Percentiles rank a stretch among this genome's conserved stretches.
phyloP scores from a whole-genome alignment of 2,113 vertebrate genomes.

The Tetrao urogallus region DNA sequence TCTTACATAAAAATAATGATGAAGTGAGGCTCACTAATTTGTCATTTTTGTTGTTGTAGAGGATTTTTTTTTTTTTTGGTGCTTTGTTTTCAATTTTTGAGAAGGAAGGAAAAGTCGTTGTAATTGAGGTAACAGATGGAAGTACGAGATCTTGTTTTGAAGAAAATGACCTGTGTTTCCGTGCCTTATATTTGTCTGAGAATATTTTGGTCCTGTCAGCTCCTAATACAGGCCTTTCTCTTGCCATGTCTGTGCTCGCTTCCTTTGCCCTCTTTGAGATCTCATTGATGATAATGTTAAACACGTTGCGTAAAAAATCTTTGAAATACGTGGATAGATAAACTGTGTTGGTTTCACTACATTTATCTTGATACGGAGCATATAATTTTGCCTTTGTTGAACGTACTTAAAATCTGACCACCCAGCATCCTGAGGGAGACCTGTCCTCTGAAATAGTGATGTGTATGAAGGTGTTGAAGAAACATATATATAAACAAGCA shows the following conservation, averaged over 20 bases:
- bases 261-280: not conserved
- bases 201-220: not conserved
- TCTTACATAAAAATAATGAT: not conserved
- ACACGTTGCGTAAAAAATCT: not conserved
- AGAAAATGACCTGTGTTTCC: not conserved
- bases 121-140: not conserved
- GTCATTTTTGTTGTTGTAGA: not conserved
- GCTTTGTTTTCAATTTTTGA: not conserved
- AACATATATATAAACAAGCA: not conserved
- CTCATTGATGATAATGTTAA: not conserved
- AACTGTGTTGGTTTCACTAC: not conserved
- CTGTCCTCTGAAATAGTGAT: not conserved
- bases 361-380: not conserved
- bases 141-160: not conserved
- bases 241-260: not conserved
- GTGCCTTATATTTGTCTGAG: not conserved
- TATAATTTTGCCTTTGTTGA: not conserved
- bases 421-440: not conserved
- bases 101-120: not conserved
- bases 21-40: not conserved
- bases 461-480: not conserved
- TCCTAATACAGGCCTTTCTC: not conserved
- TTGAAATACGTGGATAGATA: not conserved
- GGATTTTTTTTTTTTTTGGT: not conserved
- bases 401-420: not conserved